Base-by-base conservation (phyloP, 2,797 vertebrate genomes). In the Moxostoma hubbsi region DNA sequence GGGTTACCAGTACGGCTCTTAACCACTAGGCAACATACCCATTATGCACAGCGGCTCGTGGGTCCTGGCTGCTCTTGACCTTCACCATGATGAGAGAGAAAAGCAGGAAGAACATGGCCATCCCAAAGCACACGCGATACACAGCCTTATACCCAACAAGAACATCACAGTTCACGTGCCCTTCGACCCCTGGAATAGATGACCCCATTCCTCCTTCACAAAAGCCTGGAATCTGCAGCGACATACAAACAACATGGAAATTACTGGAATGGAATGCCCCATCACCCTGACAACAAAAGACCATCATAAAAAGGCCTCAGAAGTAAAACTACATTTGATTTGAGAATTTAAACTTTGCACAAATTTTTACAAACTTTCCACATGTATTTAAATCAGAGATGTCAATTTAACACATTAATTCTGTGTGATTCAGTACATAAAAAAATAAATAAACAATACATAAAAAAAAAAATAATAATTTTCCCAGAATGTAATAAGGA, bases 71-170 rank as follows among this genome's bases (percentile, higher is more conserved):
- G 90, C 97, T 98, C 90, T 94, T 98, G 73, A 99, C 97, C 92
- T 97, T 98, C 88, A 99, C 96, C 97, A 98, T 99, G 18, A 99
- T 73, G 49, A 99, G 90, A 65, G 97, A 98, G 84, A 99, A 97
- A 43, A 99, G 95, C 54, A 99, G 95, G 86, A 97, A 98, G 86
- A 99, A 99, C 96, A 98, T 97, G 82, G 98, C 96, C 96, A 98
- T 96, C 9, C 97, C 98, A 13, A 99, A 99, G 88, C 98, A 99
- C 53, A 99, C 92, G 0, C 98, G 95, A 86, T 99, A 99, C 69
- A 99, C 98, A 0, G 98, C 96, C 92, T 98, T 98, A 90, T 98
- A 99, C 76, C 98, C 98, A 1, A 99, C 98, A 57, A 99, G 91
- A 9, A 99, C 95, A 1, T 96, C 96, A 0, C 98, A 99, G 86